Evolutionary conservation across 2,113 vertebrate species (phyloP).

Genomic region (Leptosomus discolor): DNA sequence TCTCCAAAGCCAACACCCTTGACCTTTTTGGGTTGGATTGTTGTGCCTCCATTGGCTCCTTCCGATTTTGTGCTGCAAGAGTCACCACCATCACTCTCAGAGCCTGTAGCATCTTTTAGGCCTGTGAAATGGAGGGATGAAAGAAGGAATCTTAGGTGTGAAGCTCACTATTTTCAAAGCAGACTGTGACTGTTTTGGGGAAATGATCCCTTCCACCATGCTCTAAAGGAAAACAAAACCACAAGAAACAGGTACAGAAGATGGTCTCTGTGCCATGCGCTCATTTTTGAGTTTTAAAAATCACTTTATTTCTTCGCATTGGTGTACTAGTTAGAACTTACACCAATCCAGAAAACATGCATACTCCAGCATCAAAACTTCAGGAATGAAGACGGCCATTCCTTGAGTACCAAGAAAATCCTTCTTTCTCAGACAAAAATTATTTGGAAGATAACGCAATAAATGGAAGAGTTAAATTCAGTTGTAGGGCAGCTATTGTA

Average conservation of each 20-base stretch:
- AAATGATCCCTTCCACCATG: neutral
- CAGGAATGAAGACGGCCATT: neutral
- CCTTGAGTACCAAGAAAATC: neutral
- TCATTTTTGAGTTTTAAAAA: neutral
- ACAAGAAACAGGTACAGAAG: neutral
- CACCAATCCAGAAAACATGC: conserved; percentile 14
- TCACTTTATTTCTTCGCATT: neutral
- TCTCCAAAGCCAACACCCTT: conserved; percentile 96
- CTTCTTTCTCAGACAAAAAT: neutral
- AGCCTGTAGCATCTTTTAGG: conserved; percentile 90
- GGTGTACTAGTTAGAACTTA: neutral
- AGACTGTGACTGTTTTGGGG: neutral
- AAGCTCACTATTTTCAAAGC: neutral
- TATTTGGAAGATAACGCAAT: neutral
- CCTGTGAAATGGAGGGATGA: conserved; percentile 71
- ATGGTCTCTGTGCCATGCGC: neutral
- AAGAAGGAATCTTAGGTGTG: conserved; percentile 26
- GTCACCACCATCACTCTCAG: conserved; percentile 92
- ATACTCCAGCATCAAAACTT: neutral
- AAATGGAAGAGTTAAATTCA: conserved; percentile 19
- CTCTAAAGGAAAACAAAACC: neutral
- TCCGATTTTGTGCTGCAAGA: conserved; percentile 87
- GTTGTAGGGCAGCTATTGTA: neutral
- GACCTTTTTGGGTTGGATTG: conserved; percentile 95
- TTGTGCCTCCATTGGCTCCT: conserved; percentile 83